Percentiles rank a stretch among this genome's conserved stretches.
These are phyloP conservation scores for Montifringilla adamsi DNA, from an alignment of 2,113 vertebrate species.

Conservation along the genomic window DNA sequence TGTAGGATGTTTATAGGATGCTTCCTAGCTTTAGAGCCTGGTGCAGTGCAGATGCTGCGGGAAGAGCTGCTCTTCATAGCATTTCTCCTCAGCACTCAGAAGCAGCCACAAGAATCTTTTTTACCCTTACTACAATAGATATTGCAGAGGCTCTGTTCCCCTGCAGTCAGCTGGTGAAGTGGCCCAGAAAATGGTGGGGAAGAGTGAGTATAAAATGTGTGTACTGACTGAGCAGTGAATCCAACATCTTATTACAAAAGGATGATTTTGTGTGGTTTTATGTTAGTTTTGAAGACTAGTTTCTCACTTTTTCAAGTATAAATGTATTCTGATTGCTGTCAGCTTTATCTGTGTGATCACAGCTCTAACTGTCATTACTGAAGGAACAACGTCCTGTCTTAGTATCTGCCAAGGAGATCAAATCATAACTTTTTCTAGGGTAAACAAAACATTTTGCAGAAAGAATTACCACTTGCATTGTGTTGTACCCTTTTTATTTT, in stretches of 20 bases:
- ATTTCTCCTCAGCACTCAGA: background rate
- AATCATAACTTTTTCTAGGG: background rate
- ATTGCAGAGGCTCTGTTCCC: background rate
- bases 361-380: background rate
- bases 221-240: background rate
- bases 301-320: background rate
- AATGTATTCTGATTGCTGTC: background rate
- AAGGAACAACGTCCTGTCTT: background rate
- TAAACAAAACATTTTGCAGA: background rate
- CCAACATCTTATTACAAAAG: background rate
- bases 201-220: background rate
- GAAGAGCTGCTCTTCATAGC: background rate
- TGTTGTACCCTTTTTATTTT: background rate
- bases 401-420: background rate
- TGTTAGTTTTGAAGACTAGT: background rate
- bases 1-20: background rate
- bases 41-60: background rate
- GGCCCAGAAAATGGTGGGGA: background rate
- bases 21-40: background rate
- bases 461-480: background rate
- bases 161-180: background rate
- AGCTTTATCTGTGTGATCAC: background rate
- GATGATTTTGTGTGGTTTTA: background rate
- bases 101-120: background rate
- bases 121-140: background rate